Conservation (phyloP, 2,113 vertebrate genomes). For the Lophius piscatorius region DNA sequence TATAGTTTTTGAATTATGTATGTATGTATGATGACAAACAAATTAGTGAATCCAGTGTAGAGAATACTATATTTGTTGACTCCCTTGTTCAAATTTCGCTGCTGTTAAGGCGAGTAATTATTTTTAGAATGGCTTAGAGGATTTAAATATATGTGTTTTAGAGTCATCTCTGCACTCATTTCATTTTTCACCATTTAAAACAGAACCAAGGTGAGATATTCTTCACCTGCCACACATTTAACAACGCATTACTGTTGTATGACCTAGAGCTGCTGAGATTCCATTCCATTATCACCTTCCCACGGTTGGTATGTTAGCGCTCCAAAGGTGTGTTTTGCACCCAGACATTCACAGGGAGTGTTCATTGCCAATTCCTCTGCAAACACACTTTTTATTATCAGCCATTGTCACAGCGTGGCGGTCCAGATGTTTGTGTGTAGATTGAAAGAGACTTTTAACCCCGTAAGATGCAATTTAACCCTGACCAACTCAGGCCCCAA, state of each 20-base stretch:
- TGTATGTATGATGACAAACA: too few relatives aligned
- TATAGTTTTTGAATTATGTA: too few relatives aligned
- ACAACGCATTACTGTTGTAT: slow-evolving; percentile 14
- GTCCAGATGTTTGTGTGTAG: slow-evolving; percentile 28
- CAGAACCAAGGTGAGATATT: too few relatives aligned
- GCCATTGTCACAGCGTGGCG: slow-evolving; percentile 4
- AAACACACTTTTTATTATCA: slow-evolving; percentile 39
- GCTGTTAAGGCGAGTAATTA: too few relatives aligned
- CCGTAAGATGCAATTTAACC: slow-evolving; percentile 10
- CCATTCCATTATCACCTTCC: slow-evolving; percentile 62
- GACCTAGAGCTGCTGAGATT: slow-evolving; percentile 47
- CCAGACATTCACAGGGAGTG: slow-evolving; percentile 27
- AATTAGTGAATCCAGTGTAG: not conserved
- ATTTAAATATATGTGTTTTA: not conserved
- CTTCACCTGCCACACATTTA: slow-evolving; percentile 1
- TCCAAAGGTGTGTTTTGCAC: slow-evolving; percentile 46
- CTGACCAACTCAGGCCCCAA: not conserved
- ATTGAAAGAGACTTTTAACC: slow-evolving; percentile 23
- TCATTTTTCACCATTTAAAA: too few relatives aligned
- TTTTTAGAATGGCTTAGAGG: not conserved
- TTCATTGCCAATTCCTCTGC: slow-evolving; percentile 24
- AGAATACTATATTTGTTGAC: too few relatives aligned
- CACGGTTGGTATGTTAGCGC: slow-evolving; percentile 25
- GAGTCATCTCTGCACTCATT: too few relatives aligned
- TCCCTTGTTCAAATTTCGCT: too few relatives aligned